Base-by-base conservation (phyloP, 1,140 invertebrate genomes). In the Bradysia coprophila region DNA sequence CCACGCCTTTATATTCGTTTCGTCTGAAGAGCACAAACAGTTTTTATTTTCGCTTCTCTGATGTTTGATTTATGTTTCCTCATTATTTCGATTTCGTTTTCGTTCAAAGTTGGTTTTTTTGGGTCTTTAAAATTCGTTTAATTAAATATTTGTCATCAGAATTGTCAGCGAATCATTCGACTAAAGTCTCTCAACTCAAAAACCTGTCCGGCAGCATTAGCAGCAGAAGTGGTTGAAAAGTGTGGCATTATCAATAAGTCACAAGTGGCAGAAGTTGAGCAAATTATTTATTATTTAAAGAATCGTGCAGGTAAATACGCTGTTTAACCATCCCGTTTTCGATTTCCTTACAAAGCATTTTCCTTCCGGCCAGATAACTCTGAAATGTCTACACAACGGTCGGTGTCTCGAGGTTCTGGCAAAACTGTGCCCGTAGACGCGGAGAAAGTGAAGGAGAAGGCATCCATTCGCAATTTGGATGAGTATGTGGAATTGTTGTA, bases 401-500 rank as follows among this genome's bases (percentile, higher is more conserved):
- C 53, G 3, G 46, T 48, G 23, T 49, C 48, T 3, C 45, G 51
- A 5, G 50, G 41, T 41, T 52, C 49, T 40, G 52, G 50, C 2
- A 45, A 51, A 38, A 48, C 48, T 11, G 50, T 50, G 20, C 40
- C 40, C 10, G 16, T 33, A 47, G 41, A 43, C 47, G 48, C 38
- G n/a, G n/a, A n/a, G n/a, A n/a, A n/a, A n/a, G n/a, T n/a, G n/a
- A n/a, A n/a, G 37, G 42, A 43, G 11, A 43, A 43, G 15, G 76
- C 81, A 38, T 73, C 75, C 20, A 79, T 88, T 40, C 83, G 85
- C 50, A 80, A 81, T 58, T 73, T 96, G 38, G 88, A 96, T 55
- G 79, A 81, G 50, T 98, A 98, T 62, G 81, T 97, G 34, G 94
- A 98, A 63, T 65, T 98, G 44, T 64, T 99, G 4, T 99, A 98